Percentiles rank a stretch among this genome's conserved stretches.
These are phyloP conservation scores for Drosophila prolongata DNA, from an alignment of 2,888 invertebrate species.

Conservation along the genomic window DNA sequence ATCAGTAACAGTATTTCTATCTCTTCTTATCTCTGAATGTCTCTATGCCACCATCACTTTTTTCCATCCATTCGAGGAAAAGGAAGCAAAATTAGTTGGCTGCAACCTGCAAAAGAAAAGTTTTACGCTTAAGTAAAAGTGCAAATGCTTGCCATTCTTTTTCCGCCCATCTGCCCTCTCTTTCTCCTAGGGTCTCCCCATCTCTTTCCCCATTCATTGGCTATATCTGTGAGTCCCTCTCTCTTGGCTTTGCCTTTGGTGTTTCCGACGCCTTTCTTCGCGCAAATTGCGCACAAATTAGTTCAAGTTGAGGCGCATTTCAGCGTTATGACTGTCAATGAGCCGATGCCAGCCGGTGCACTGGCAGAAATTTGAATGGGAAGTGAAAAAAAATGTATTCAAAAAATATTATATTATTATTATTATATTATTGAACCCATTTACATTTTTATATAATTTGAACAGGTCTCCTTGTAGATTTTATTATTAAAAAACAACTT, in stretches of 20 bases:
- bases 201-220: slow-evolving; percentile 16
- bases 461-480: background rate
- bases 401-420: too few relatives aligned
- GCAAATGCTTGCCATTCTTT: slow-evolving; percentile 64
- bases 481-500: background rate
- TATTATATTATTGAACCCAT: too few relatives aligned
- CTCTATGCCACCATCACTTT: slow-evolving; percentile 11
- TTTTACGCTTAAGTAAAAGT: slow-evolving; percentile 75
- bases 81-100: slow-evolving; percentile 64
- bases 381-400: background rate
- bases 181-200: slow-evolving; percentile 18
- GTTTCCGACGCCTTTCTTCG: slow-evolving; percentile 47
- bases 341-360: slow-evolving; percentile 51
- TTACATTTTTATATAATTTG: too few relatives aligned
- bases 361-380: background rate
- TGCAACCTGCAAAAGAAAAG: slow-evolving; percentile 72
- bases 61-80: slow-evolving; percentile 24
- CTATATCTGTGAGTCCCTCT: slow-evolving; percentile 1
- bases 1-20: slow-evolving; percentile 59
- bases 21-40: slow-evolving; percentile 1
- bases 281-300: slow-evolving; percentile 74
- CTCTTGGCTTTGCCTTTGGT: slow-evolving; percentile 27
- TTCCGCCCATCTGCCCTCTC: slow-evolving; percentile 13
- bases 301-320: slow-evolving; percentile 70
- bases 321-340: slow-evolving; percentile 79